phyloP scores from a whole-genome alignment of 2,797 vertebrate species.

The Tapera naevia region DNA sequence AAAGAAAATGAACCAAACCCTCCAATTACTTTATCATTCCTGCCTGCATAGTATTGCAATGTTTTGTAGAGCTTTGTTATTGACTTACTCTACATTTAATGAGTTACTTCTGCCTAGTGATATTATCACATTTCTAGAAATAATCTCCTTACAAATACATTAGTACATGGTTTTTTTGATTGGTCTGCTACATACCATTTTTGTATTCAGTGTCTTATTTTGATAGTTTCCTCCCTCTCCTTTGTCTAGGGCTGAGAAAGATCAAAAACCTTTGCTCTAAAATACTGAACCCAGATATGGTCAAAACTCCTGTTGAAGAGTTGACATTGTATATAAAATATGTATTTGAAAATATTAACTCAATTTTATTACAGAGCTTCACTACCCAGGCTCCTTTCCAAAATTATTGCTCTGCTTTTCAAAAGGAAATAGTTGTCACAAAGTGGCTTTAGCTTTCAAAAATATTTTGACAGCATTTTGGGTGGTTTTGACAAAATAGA shows the following conservation, averaged over 20 bases:
- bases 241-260: neutral
- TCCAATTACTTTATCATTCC: neutral
- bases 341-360: neutral
- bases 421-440: neutral
- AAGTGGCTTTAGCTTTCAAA: neutral
- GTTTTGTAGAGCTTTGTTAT: neutral
- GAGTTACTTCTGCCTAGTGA: neutral
- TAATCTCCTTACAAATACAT: neutral
- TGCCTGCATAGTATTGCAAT: neutral
- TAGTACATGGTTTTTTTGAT: neutral
- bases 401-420: neutral
- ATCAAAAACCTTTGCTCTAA: neutral
- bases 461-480: constrained; percentile 28
- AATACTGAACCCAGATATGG: neutral
- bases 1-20: neutral
- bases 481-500: neutral
- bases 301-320: neutral
- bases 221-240: neutral
- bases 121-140: neutral
- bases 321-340: neutral
- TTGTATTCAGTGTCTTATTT: neutral
- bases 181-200: neutral
- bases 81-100: neutral
- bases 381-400: neutral
- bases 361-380: neutral